These are phyloP conservation scores for Sweltsa coloradensis DNA, from an alignment of 1,140 invertebrate species.

Conservation along the genomic window DNA sequence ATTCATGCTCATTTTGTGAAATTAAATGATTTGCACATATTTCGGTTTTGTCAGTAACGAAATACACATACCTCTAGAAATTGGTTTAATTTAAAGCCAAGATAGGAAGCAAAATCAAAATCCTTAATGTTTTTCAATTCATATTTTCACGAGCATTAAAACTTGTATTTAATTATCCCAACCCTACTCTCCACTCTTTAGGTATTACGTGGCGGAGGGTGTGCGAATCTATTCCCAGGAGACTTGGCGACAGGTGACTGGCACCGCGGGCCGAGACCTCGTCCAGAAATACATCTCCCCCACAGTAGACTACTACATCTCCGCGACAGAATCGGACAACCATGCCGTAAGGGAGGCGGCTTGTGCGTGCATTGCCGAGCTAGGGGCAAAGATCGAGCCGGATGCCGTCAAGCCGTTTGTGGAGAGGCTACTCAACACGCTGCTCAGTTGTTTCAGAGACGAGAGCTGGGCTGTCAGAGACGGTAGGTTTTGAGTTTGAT, in stretches of 20 bases:
- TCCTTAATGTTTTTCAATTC: too few species aligned
- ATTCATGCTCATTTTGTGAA: too few species aligned
- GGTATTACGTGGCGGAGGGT: constrained; percentile 45
- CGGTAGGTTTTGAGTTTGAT: constrained; percentile 26
- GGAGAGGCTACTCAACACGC: constrained; percentile 29
- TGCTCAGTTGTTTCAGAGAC: constrained; percentile 39
- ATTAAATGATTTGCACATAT: too few species aligned
- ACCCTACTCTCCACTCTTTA: constrained; percentile 18
- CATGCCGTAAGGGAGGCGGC: constrained; percentile 45
- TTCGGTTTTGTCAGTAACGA: too few species aligned
- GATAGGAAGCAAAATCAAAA: too few species aligned
- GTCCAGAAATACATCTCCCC: constrained; percentile 38
- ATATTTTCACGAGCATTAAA: too few species aligned
- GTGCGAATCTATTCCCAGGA: constrained; percentile 43
- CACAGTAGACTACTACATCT: constrained; percentile 36
- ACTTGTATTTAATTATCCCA: neutral
- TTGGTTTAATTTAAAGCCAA: too few species aligned
- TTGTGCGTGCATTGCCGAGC: constrained; percentile 43
- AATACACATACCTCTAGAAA: too few species aligned
- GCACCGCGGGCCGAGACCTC: constrained; percentile 31
- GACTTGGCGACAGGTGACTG: constrained; percentile 38
- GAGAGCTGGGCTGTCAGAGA: constrained; percentile 46
- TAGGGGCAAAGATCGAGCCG: constrained; percentile 36
- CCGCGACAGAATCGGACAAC: constrained; percentile 37
- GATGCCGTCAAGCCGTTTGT: constrained; percentile 31